A percentile compares a stretch with the other conserved stretches of the same genome.
phyloP scores from a whole-genome alignment of 2,888 invertebrate genomes.

The Drosophila diplacantha region DNA sequence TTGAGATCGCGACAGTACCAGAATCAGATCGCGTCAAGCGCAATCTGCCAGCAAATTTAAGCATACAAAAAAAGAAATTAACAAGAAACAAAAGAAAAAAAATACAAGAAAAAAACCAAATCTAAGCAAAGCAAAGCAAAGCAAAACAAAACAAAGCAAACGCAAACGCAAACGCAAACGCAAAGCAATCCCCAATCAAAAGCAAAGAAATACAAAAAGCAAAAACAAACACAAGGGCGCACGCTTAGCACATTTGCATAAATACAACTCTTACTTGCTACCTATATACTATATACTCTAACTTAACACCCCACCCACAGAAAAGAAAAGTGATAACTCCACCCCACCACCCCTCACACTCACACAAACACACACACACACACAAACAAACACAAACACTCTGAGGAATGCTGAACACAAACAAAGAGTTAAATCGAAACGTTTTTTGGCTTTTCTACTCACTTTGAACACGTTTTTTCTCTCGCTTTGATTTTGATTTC shows the following conservation, averaged over 20 bases:
- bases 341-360: slow-evolving; percentile 11
- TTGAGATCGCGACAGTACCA: slow-evolving; percentile 44
- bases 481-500: slow-evolving; percentile 42
- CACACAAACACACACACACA: slow-evolving; percentile 22
- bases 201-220: slow-evolving; percentile 36
- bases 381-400: slow-evolving; percentile 17
- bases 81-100: slow-evolving; percentile 15
- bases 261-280: slow-evolving; percentile 33
- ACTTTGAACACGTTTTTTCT: slow-evolving; percentile 40
- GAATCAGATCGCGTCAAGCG: slow-evolving; percentile 43
- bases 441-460: slow-evolving; percentile 40
- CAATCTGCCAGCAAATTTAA: slow-evolving; percentile 44
- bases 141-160: slow-evolving; percentile 27
- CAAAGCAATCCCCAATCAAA: slow-evolving; percentile 34
- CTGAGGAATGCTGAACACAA: slow-evolving; percentile 35
- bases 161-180: slow-evolving; percentile 31
- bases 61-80: slow-evolving; percentile 33
- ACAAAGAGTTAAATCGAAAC: slow-evolving; percentile 27
- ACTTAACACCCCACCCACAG: slow-evolving; percentile 25
- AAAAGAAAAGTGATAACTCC: slow-evolving; percentile 27
- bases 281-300: slow-evolving; percentile 21
- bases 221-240: slow-evolving; percentile 52
- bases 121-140: slow-evolving; percentile 53
- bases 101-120: slow-evolving; percentile 39
- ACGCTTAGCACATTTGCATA: slow-evolving; percentile 69